phyloP scores from a whole-genome alignment of 1,140 invertebrate genomes.

The Sinella curviseta region DNA sequence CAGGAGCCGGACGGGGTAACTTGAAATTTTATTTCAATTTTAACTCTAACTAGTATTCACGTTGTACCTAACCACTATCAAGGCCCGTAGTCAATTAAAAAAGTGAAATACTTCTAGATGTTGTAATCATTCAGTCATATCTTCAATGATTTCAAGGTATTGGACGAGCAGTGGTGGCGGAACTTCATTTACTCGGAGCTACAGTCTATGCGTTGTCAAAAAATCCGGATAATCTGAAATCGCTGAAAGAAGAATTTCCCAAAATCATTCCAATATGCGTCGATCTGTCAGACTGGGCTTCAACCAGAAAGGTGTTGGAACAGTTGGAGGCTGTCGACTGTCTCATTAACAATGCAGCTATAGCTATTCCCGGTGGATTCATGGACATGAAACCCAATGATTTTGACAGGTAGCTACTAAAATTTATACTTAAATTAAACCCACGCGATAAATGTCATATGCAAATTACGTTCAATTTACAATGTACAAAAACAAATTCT shows the following conservation, averaged over 20 bases:
- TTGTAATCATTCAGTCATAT: neutral
- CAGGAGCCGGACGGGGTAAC: neutral
- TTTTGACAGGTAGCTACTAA: constrained; percentile 12
- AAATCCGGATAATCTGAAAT: constrained; percentile 29
- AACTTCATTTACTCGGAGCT: constrained; percentile 20
- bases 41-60: neutral
- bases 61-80: neutral
- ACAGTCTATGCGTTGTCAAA: constrained; percentile 30
- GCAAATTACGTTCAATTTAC: neutral
- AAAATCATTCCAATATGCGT: constrained; percentile 5
- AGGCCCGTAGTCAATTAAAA: no score
- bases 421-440: no score
- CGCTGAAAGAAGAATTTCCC: constrained; percentile 30
- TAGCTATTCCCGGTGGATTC: constrained; percentile 54
- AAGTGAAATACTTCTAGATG: no score
- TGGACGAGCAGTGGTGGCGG: constrained; percentile 31
- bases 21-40: neutral
- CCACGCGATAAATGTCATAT: neutral
- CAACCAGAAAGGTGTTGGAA: constrained; percentile 28
- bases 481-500: neutral
- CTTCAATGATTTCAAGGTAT: constrained; percentile 20
- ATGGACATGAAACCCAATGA: neutral
- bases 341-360: constrained; percentile 42
- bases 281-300: constrained; percentile 28
- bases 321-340: constrained; percentile 20